These are phyloP conservation scores for Stenchaetothrips biformis DNA, from an alignment of 2,888 invertebrate species.

Conservation along the genomic window DNA sequence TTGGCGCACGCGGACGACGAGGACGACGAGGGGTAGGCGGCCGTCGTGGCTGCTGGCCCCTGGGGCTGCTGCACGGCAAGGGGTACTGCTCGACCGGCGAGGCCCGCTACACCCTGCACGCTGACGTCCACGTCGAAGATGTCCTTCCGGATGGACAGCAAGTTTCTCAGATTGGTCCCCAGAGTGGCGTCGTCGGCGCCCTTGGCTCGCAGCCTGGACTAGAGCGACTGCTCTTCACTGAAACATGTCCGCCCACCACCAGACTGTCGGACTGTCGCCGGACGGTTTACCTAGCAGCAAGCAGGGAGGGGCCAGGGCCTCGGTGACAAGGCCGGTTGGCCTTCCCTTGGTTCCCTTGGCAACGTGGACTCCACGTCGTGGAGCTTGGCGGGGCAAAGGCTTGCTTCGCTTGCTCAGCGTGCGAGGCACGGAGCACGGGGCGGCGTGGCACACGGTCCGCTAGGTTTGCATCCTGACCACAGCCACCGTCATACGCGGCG, in stretches of 20 bases:
- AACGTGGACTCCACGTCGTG: too few species aligned
- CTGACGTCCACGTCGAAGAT: neutral
- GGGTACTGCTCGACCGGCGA: too few species aligned
- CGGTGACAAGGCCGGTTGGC: too few species aligned
- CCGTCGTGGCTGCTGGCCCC: neutral
- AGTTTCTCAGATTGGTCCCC: constrained; percentile 10
- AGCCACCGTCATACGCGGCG: neutral
- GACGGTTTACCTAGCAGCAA: neutral
- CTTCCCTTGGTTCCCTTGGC: too few species aligned
- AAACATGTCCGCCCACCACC: neutral
- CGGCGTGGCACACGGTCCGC: neutral
- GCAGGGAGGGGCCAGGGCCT: neutral
- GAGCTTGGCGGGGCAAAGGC: too few species aligned
- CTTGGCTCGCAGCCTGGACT: neutral
- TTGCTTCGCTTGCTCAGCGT: too few species aligned
- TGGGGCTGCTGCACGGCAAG: too few species aligned
- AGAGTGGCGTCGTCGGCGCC: constrained; percentile 1
- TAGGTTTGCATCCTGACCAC: neutral
- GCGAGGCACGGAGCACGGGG: too few species aligned
- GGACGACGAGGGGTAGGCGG: constrained; percentile 6
- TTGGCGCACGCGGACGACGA: neutral
- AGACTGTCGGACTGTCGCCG: neutral
- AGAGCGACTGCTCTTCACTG: constrained; percentile 4
- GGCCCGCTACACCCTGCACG: neutral
- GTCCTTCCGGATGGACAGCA: constrained; percentile 19